Base-by-base conservation (phyloP, 2,113 vertebrate genomes). In the Eidolon helvum region DNA sequence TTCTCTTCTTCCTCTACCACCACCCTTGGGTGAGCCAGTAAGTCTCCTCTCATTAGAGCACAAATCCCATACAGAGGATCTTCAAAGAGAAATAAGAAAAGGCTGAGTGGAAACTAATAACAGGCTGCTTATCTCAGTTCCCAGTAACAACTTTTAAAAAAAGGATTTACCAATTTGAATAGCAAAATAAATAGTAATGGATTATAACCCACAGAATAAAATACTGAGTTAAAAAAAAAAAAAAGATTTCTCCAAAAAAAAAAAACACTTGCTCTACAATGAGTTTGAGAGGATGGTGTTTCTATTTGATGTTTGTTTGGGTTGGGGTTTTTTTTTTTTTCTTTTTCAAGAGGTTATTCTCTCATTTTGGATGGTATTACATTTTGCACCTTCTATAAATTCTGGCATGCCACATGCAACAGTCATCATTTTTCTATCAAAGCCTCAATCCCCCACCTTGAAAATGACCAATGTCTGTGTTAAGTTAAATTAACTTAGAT, bases 171-270 rank as follows among this genome's bases (percentile, higher is more conserved):
- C n/a, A 71, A 93, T 75, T 45, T 88, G 30, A 91, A 43, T 14
- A 71, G 28, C 33, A 79, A 92, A 94, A 89, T 43, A 92, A 92
- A 79, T 15, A 91, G 45, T 35, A 61, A 86, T 79, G 57, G 53
- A 24, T 77, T 45, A 65, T 61, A 91, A 53, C 35, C 21, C n/a
- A 79, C 12, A 61, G 63, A 28, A 40, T 21, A 84, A 86, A 74
- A 68, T 71, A 45, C n/a, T 61, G 14, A 61, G 16, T 75, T 7
- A 22, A 83, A 55, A 26, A 45, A 48, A 61, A 65, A 14, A 48
- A 63, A 65, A 14, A 2, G 3, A 40, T 55, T 87, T 77, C 45
- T 50, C 57, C 53, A 92, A 9, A 84, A 91, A 91, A 74, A 92
- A 9, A 84, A 91, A 91, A 74, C 24, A 59, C 38, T 69, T 92